phyloP scores from a whole-genome alignment of 2,888 invertebrate genomes.

The Cheilosia impressa region DNA sequence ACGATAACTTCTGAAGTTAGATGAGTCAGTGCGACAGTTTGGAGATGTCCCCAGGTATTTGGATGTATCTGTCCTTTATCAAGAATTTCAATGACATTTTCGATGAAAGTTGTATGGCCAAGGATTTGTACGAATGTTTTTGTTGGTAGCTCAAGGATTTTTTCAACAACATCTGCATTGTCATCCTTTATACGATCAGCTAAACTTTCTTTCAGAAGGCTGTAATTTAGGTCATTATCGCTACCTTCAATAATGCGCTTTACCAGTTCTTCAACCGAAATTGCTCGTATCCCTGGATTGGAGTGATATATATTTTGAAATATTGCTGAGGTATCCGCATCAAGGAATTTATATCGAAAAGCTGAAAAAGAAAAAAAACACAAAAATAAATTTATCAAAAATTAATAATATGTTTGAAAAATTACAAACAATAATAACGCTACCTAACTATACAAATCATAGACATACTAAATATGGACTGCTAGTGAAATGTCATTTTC shows the following conservation, averaged over 20 bases:
- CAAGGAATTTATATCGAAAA: constrained; percentile 85
- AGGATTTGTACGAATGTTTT: constrained; percentile 83
- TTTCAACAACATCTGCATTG: constrained; percentile 86
- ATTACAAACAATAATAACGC: neutral
- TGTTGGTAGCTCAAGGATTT: constrained; percentile 84
- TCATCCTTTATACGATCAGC: constrained; percentile 88
- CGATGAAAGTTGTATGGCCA: constrained; percentile 83
- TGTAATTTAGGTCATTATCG: constrained; percentile 80
- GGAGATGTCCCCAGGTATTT: constrained; percentile 83
- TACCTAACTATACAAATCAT: too few species aligned
- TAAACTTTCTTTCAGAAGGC: constrained; percentile 87
- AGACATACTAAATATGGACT: too few species aligned
- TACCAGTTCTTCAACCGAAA: constrained; percentile 88
- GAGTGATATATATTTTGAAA: constrained; percentile 90
- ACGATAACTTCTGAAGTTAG: constrained; percentile 84
- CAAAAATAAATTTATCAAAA: constrained; percentile 5
- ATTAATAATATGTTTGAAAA: neutral
- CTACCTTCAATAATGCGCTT: constrained; percentile 84
- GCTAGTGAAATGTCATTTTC: too few species aligned
- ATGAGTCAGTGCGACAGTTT: constrained; percentile 83
- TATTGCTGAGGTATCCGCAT: constrained; percentile 85
- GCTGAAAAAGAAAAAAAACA: constrained; percentile 77
- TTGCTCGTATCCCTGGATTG: constrained; percentile 86
- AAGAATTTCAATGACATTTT: constrained; percentile 85
- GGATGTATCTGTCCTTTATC: constrained; percentile 82